Conservation (phyloP, 2,888 invertebrate species). For the Rugalucina vietnamica region DNA sequence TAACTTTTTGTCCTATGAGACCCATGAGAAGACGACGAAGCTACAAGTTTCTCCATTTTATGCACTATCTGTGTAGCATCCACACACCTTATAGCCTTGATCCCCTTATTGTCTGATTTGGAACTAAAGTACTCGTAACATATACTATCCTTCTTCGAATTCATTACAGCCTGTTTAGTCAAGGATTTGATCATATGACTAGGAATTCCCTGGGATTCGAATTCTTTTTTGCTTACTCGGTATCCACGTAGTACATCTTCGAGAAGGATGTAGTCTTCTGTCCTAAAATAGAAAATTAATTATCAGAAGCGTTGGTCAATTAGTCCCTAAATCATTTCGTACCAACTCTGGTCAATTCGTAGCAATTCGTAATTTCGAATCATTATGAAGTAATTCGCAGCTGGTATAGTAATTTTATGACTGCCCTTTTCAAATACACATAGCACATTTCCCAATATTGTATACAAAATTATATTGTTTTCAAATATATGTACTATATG, state of each 20-base stretch:
- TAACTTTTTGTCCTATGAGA: conserved; percentile 1
- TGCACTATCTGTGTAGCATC: conserved; percentile 47
- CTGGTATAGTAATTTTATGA: too few relatives aligned
- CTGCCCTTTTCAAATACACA: too few relatives aligned
- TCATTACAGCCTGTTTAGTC: conserved; percentile 23
- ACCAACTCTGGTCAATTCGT: too few relatives aligned
- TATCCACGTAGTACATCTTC: conserved; percentile 47
- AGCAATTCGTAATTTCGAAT: too few relatives aligned
- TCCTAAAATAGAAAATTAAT: conserved; percentile 41
- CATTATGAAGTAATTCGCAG: too few relatives aligned
- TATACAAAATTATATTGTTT: too few relatives aligned
- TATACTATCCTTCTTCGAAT: conserved; percentile 44
- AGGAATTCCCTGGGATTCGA: conserved; percentile 31
- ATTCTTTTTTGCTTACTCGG: conserved; percentile 30
- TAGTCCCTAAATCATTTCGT: too few relatives aligned
- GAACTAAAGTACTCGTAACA: conserved; percentile 28
- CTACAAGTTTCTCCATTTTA: conserved; percentile 48
- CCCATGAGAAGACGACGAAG: not conserved
- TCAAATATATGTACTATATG: too few relatives aligned
- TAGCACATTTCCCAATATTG: too few relatives aligned
- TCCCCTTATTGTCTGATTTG: conserved; percentile 26
- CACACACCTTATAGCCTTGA: conserved; percentile 48
- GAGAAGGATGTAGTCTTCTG: conserved; percentile 53
- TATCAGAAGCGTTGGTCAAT: too few relatives aligned
- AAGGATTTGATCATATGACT: conserved; percentile 48